Conservation (phyloP, 92 coral and sea anemone species). For the Paragorgia papillata region DNA sequence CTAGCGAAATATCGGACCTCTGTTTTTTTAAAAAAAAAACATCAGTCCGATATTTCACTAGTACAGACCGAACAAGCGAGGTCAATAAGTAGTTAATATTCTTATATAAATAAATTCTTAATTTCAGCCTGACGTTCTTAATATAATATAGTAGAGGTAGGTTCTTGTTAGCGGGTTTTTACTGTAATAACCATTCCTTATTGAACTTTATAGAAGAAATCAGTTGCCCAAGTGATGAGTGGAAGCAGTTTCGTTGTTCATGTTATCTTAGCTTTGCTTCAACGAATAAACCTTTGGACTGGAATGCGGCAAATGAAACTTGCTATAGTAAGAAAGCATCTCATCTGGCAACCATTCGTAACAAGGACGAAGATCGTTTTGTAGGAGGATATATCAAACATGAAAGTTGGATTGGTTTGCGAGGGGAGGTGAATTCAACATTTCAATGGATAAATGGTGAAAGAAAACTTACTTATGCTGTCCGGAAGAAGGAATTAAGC, state of each 20-base stretch:
- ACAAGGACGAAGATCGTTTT: background rate
- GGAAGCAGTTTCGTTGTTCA: slow-evolving; percentile 6
- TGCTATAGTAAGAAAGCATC: background rate
- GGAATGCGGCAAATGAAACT: background rate
- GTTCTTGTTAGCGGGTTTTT: too few species aligned
- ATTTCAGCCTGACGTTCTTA: too few species aligned
- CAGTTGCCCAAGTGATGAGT: slow-evolving; percentile 2
- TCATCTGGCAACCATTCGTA: background rate
- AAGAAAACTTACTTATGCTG: too few species aligned
- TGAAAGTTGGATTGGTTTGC: slow-evolving; percentile 2
- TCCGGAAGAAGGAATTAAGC: background rate
- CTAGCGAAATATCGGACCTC: too few species aligned
- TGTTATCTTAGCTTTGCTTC: background rate
- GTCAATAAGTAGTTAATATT: too few species aligned
- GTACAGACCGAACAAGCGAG: too few species aligned
- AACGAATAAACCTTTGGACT: background rate
- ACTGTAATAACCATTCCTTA: too few species aligned
- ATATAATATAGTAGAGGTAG: too few species aligned
- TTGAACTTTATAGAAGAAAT: too few species aligned
- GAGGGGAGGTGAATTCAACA: background rate
- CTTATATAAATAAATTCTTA: too few species aligned
- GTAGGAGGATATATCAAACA: background rate
- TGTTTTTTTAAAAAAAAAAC: too few species aligned
- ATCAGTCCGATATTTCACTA: too few species aligned
- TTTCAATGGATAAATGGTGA: background rate